These are phyloP conservation scores for Melanocharis versteri DNA, from an alignment of 2,113 vertebrate genomes.

Conservation along the genomic window DNA sequence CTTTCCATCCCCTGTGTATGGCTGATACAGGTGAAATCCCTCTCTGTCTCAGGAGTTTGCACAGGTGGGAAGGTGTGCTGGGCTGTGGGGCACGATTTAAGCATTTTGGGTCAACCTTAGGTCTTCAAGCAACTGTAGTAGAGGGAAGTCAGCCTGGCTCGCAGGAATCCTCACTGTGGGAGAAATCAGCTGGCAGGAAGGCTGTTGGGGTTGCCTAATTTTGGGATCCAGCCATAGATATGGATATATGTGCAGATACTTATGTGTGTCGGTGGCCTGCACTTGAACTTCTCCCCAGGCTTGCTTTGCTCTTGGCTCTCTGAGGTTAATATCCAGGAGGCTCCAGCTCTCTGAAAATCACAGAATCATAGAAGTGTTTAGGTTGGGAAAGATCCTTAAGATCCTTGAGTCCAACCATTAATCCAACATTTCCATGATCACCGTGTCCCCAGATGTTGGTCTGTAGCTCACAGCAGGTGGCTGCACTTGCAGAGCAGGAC, in stretches of 20 bases:
- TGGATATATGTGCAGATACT: background rate
- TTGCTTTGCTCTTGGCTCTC: background rate
- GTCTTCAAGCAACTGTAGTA: background rate
- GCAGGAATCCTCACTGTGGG: background rate
- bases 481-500: background rate
- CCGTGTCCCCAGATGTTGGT: background rate
- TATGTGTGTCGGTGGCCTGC: background rate
- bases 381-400: background rate
- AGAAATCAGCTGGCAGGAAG: background rate
- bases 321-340: background rate
- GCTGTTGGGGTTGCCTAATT: background rate
- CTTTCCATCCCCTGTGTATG: background rate
- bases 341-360: background rate
- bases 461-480: background rate
- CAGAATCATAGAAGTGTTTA: background rate
- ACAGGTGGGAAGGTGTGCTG: background rate
- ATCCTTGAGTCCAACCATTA: background rate
- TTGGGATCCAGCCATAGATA: background rate
- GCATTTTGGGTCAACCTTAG: background rate
- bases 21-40: background rate
- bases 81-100: background rate
- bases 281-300: background rate
- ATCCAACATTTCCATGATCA: background rate
- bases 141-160: background rate
- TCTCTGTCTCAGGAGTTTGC: background rate